Evolutionary conservation across 1,140 invertebrate species (phyloP), one percentile per base, ranked within the genome.

Genomic region (Cotesia typhae): DNA sequence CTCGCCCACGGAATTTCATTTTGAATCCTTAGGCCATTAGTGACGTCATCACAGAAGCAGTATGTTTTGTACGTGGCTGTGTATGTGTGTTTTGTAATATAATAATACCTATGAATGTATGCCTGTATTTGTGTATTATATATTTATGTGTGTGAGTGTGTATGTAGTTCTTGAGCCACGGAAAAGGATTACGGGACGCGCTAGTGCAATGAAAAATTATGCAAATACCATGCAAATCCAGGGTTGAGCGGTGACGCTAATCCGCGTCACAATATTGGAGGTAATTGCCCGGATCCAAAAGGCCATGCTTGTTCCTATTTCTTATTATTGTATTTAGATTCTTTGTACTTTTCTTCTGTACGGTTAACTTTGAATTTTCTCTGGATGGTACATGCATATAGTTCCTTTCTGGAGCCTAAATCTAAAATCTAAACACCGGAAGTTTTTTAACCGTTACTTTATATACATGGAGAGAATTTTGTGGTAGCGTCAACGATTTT

Each of bases 221-320:
- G 84, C 80, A 85, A 85, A 87, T 84, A 81, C 78, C 69, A 87
- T 87, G 84, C 83, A 86, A 85, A 86, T 86, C 83, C 79, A 66
- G 74, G 76, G 73, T 77, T 55, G 64, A 71, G 77, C 75, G 74
- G 75, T 82, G 83, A 85, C 84, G 83, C 77, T 85, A 85, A 86
- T 84, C 83, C 82, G 71, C 82, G 82, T 87, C 84, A 84, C 81
- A 83, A 85, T 85, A 85, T 87, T 82, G 83, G 78, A 85, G 82
- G 83, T 85, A 87, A 86, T 86, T 87, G 83, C 80, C 84, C 83
- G 77, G 75, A 77, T 74, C 66, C 71, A 78, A 78, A 60, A 71
- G 76, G 52, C 77, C 35, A 41, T 37, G 51, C 65, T 73, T 71
- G 64, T 72, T 36, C 78, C 64, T 76, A 59, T 78, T 76, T 78